These are phyloP conservation scores for Strongylocentrotus purpuratus DNA, from an alignment of 35 echinoderm and acorn worm genomes.

Conservation along the genomic window DNA sequence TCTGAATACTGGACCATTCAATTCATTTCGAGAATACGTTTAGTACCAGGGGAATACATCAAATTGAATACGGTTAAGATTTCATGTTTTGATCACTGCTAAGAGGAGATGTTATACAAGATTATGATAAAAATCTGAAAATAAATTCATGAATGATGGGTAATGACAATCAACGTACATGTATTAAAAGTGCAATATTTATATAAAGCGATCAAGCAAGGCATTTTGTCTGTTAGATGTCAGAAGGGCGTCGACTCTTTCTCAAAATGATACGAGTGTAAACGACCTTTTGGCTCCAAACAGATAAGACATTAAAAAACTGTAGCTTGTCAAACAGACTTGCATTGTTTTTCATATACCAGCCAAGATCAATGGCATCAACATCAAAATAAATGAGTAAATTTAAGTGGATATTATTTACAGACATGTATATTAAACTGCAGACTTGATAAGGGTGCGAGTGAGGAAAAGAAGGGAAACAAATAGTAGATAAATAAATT, in stretches of 20 bases:
- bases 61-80: background rate
- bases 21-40: background rate
- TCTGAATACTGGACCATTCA: background rate
- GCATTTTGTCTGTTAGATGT: background rate
- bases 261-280: too few relatives aligned
- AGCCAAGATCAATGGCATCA: background rate
- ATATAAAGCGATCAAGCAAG: background rate
- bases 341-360: background rate
- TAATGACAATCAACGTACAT: background rate
- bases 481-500: conserved; percentile 1
- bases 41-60: background rate
- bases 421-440: background rate
- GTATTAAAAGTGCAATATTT: background rate
- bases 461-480: background rate
- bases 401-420: background rate
- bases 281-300: too few relatives aligned
- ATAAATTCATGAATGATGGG: background rate
- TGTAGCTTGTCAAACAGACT: too few relatives aligned
- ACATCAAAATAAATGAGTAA: background rate
- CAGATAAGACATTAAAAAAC: background rate
- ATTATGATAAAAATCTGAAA: background rate
- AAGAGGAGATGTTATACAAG: background rate
- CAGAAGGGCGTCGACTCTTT: too few relatives aligned
- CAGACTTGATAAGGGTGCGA: background rate
- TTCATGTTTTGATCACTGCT: background rate